A percentile compares a stretch with the other conserved stretches of the same genome.
These are phyloP conservation scores for Oligia fasciuncula DNA, from an alignment of 2,888 invertebrate genomes.

Conservation along the genomic window DNA sequence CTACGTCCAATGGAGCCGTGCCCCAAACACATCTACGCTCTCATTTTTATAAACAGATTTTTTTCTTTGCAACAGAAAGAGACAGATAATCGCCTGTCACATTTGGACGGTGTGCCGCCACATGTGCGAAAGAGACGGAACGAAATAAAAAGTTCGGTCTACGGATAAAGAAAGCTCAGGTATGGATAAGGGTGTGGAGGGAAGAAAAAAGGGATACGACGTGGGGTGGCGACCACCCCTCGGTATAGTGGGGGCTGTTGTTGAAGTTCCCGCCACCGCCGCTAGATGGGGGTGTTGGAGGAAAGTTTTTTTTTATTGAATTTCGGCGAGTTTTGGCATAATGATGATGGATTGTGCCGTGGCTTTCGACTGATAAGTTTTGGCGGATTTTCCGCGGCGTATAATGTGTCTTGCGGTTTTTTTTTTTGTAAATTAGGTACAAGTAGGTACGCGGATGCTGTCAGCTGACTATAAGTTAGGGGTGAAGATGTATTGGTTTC, in stretches of 20 bases:
- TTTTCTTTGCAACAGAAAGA: conserved; percentile 83
- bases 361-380: conserved; percentile 88
- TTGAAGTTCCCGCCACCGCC: conserved; percentile 81
- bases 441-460: conserved; percentile 70
- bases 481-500: conserved; percentile 53
- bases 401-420: conserved; percentile 86
- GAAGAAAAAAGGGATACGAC: conserved; percentile 89
- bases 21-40: conserved; percentile 84
- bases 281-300: conserved; percentile 86
- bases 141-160: conserved; percentile 87
- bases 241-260: conserved; percentile 73
- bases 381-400: conserved; percentile 80
- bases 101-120: conserved; percentile 48
- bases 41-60: conserved; percentile 89
- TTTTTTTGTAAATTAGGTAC: conserved; percentile 80
- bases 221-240: conserved; percentile 84
- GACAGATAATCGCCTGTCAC: conserved; percentile 72
- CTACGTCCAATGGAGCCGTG: conserved; percentile 84
- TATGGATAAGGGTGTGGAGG: conserved; percentile 89
- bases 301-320: conserved; percentile 89
- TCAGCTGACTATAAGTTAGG: conserved; percentile 67
- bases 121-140: conserved; percentile 78
- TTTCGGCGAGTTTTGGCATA: conserved; percentile 88
- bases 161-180: conserved; percentile 90
- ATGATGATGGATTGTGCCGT: conserved; percentile 89